Percentiles rank a stretch among this genome's conserved stretches.
These are phyloP conservation scores for Ophion ellenae DNA, from an alignment of 2,888 invertebrate species.

Conservation along the genomic window DNA sequence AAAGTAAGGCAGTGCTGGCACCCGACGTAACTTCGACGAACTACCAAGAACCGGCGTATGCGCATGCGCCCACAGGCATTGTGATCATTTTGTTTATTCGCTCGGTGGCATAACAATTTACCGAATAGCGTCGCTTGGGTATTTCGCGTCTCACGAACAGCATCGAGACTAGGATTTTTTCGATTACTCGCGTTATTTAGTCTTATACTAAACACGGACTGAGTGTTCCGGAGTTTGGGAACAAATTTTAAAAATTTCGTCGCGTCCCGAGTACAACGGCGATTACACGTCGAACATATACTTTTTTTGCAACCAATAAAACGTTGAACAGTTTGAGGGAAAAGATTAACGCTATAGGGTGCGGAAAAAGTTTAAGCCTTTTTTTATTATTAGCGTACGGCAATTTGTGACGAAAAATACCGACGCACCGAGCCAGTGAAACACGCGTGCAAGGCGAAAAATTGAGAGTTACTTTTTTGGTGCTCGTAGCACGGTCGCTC, in stretches of 20 bases:
- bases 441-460: neutral
- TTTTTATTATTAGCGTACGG: neutral
- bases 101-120: neutral
- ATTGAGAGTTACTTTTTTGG: conserved; percentile 19
- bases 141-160: neutral
- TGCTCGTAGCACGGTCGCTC: neutral
- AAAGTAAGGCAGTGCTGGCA: conserved; percentile 51
- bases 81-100: neutral
- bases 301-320: neutral
- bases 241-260: neutral
- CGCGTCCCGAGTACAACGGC: neutral
- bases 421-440: neutral
- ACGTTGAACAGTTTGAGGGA: neutral
- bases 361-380: neutral
- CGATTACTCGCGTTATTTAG: neutral
- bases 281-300: neutral
- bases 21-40: conserved; percentile 25
- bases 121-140: neutral
- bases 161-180: neutral
- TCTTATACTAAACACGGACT: neutral
- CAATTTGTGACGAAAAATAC: neutral
- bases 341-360: neutral
- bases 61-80: conserved; percentile 12
- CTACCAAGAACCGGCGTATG: conserved; percentile 42
- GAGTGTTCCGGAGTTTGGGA: neutral